These are phyloP conservation scores for Sialia sialis DNA, from an alignment of 2,113 vertebrate species.

Conservation along the genomic window DNA sequence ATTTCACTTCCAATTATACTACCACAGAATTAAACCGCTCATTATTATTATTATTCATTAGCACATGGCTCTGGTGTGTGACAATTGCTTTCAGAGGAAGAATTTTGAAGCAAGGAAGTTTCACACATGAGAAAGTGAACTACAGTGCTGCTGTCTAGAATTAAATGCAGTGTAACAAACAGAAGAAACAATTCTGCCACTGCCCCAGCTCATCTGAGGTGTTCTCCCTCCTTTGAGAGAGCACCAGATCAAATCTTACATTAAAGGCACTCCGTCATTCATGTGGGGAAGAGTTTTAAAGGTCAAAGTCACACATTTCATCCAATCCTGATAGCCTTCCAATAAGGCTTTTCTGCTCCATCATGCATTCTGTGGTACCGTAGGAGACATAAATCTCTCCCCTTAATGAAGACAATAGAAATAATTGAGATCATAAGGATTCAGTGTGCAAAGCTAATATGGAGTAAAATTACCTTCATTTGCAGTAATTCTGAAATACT, in stretches of 20 bases:
- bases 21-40: not conserved
- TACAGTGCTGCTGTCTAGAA: not conserved
- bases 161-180: not conserved
- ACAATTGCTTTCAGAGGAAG: not conserved
- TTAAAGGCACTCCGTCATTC: not conserved
- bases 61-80: not conserved
- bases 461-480: not conserved
- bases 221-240: not conserved
- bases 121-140: not conserved
- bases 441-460: not conserved
- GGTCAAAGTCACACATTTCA: not conserved
- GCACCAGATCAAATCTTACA: not conserved
- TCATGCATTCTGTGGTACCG: accelerated
- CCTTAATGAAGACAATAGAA: not conserved
- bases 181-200: not conserved
- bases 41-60: not conserved
- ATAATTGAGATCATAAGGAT: not conserved
- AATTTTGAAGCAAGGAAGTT: not conserved
- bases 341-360: not conserved
- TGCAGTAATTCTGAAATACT: not conserved
- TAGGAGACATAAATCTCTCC: not conserved
- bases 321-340: not conserved
- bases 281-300: not conserved
- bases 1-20: not conserved
- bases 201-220: not conserved